Conservation (phyloP, 2,888 invertebrate genomes). For the Drosophila borealis region DNA sequence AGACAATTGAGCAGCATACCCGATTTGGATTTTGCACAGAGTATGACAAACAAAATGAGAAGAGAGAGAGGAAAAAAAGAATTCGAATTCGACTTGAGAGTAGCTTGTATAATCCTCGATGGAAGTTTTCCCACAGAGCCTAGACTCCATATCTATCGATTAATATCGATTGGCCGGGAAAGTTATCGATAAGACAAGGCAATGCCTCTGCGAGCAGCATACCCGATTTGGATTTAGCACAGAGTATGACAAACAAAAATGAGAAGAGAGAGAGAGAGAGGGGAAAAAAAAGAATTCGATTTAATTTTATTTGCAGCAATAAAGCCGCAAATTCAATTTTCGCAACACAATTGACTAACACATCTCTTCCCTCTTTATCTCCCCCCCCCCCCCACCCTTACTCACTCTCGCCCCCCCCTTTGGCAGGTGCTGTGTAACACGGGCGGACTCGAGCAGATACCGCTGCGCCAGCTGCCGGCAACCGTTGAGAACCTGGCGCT, state of each 20-base stretch:
- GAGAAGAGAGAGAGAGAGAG: slow-evolving; percentile 12
- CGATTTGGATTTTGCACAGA: neutral
- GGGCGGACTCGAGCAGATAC: slow-evolving; percentile 92
- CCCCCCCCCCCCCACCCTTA: slow-evolving; percentile 1
- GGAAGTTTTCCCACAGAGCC: no score
- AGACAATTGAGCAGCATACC: neutral
- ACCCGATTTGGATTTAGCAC: neutral
- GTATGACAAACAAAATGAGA: neutral
- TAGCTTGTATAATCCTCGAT: no score
- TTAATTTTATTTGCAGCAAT: slow-evolving; percentile 83
- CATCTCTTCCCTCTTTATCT: slow-evolving; percentile 16
- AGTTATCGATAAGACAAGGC: no score
- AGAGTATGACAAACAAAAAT: neutral
- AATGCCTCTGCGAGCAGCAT: neutral
- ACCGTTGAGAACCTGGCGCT: slow-evolving; percentile 94
- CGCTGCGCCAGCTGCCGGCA: slow-evolving; percentile 90
- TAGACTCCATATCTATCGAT: no score
- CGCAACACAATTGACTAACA: slow-evolving; percentile 44
- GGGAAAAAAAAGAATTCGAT: slow-evolving; percentile 67
- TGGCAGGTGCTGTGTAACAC: slow-evolving; percentile 94
- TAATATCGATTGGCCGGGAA: no score
- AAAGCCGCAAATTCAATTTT: slow-evolving; percentile 82
- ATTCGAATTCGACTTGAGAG: no score
- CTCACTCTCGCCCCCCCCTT: slow-evolving; percentile 14
- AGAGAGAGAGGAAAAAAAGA: slow-evolving; percentile 41